Percentiles rank a stretch among this genome's conserved stretches.
Conservation (phyloP, 2,888 invertebrate species). For the Encarsia formosa region DNA sequence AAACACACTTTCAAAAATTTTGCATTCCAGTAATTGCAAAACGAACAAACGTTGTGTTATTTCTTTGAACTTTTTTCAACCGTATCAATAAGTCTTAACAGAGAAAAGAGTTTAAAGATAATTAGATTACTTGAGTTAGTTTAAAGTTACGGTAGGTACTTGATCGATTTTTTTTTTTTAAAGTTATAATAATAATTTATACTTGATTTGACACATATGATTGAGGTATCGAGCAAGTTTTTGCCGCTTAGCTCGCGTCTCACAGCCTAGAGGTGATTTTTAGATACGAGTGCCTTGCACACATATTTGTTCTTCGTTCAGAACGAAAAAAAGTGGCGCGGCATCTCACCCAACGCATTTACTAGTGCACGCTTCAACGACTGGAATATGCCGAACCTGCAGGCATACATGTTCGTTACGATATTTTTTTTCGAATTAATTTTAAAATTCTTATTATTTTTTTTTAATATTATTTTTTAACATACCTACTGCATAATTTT, state of each 20-base stretch:
- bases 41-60: no score
- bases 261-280: conserved; percentile 50
- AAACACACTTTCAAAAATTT: no score
- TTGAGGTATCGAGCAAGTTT: conserved; percentile 50
- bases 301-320: conserved; percentile 30
- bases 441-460: conserved; percentile 8
- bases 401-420: conserved; percentile 22
- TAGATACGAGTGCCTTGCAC: conserved; percentile 30
- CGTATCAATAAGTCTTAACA: no score
- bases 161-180: conserved; percentile 9
- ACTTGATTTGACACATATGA: conserved; percentile 50
- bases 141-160: conserved; percentile 34
- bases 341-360: conserved; percentile 27
- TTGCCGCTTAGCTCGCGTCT: conserved; percentile 48
- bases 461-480: conserved; percentile 7
- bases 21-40: no score
- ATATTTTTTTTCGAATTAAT: conserved; percentile 8
- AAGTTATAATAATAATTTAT: conserved; percentile 18
- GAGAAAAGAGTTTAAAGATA: no score
- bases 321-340: conserved; percentile 29
- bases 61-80: no score
- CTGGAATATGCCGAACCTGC: conserved; percentile 28
- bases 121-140: no score
- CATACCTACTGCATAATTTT: conserved; percentile 2
- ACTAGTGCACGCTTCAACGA: conserved; percentile 31